Conservation (phyloP, 2,888 invertebrate species). For the Stratiomys singularior region DNA sequence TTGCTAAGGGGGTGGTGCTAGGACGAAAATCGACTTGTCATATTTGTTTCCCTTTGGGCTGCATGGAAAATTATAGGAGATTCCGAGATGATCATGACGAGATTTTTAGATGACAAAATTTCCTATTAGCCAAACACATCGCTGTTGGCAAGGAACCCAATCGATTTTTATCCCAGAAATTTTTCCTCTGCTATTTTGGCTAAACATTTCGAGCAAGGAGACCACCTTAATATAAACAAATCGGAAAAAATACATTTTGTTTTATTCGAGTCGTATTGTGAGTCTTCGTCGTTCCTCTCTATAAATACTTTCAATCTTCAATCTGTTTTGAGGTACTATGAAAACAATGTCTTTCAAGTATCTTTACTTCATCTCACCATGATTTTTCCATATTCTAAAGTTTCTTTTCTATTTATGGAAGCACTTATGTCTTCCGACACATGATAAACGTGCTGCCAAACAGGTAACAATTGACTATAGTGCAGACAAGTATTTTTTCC, state of each 20-base stretch:
- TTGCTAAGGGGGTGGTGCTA: neutral
- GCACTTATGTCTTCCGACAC: slow-evolving; percentile 26
- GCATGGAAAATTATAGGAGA: neutral
- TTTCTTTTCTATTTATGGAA: slow-evolving; percentile 37
- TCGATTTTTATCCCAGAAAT: no score
- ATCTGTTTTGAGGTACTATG: slow-evolving; percentile 30
- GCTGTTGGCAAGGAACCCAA: no score
- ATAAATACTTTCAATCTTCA: slow-evolving; percentile 28
- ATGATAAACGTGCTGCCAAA: slow-evolving; percentile 38
- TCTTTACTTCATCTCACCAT: neutral
- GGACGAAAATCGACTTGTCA: neutral
- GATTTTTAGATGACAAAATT: no score
- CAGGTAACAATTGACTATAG: slow-evolving; percentile 21
- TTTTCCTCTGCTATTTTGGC: no score
- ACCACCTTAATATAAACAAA: neutral
- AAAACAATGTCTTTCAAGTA: slow-evolving; percentile 22
- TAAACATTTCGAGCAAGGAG: no score
- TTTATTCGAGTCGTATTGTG: neutral
- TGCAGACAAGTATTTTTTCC: slow-evolving; percentile 20
- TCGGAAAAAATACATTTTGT: neutral
- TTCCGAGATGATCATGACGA: no score
- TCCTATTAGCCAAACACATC: no score
- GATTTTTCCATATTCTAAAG: neutral
- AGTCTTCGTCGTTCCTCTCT: slow-evolving; percentile 7
- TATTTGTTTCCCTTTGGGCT: neutral